Evolutionary conservation across 1,140 invertebrate genomes (phyloP), one percentile per base, ranked within the genome.

Genomic region (Drosophila littoralis): DNA sequence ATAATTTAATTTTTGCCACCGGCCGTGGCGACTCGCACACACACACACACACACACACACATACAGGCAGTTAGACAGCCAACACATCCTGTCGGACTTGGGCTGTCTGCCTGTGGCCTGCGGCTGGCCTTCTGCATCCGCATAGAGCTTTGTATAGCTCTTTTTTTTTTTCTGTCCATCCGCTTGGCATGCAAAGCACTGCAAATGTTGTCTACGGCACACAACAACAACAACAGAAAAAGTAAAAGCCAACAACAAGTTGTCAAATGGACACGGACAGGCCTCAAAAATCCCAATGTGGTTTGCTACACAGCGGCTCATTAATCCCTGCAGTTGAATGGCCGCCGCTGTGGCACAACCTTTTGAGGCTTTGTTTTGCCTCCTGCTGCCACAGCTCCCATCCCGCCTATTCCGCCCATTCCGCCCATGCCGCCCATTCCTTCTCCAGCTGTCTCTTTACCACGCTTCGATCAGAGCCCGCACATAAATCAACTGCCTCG

Each of bases 1-100:
- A 88, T 88, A 88, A 88, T 88, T 88, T 88, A 89, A 88, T 88
- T 88, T 88, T 89, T 80, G 81, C 79, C 80, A 80, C 80, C 68
- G 76, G 70, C 80, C 75, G 63, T 52, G 59, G 51, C 35, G 43
- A 43, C 60, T 64, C 79, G 46, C 74, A 66, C 66, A 65, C 52
- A 80, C 66, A 55, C 35, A 51, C 38, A 60, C n/a, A 17, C 22
- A 45, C 42, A 17, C 6, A n/a, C 17, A 52, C 17, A 45, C 45
- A 55, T 9, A 46, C 10, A 28, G 36, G 50, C 28, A 73, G 57
- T 36, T 38, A 42, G 69, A 33, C 45, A 55, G 33, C 59, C 32
- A 40, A 68, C 70, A 75, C 76, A 76, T 77, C 83, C 76, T 74
- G 74, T 61, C 48, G 42, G 50, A 59, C 68, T 55, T 46, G 17